Base-by-base conservation (phyloP, 2,888 invertebrate genomes). In the Phengaris alcon region DNA sequence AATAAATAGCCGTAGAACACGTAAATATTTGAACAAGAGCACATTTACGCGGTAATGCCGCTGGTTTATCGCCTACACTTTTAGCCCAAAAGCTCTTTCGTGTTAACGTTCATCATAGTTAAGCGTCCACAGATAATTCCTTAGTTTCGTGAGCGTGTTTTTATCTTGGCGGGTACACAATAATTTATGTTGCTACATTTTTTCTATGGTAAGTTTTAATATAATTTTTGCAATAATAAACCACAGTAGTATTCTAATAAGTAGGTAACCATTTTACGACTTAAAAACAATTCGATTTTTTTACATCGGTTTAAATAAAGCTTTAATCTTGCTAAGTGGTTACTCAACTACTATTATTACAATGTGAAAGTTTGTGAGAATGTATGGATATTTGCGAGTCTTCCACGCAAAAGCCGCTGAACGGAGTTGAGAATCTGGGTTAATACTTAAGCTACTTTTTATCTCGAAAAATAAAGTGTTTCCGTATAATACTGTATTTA, bases 31-130 rank as follows among this genome's bases (percentile, higher is more conserved):
- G 54, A 75, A 57, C 70, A 70, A 59, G 48, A 75, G 75, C 75
- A 59, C 75, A 68, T 48, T 57, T 54, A 35, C 75, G 46, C 70
- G 70, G 57, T 55, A 75, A 75, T 77, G 64, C 72, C 44, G 76
- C 64, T 59, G 64, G 76, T 35, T 74, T 76, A 77, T 76, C 74
- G 64, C 73, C 75, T 74, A 75, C 74, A 77, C 76, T 77, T 73
- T 77, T 75, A 77, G 75, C 75, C 76, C 75, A 72, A 77, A 77
- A 78, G 78, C 78, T 76, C 78, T 77, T 74, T 73, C 64, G 64
- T 76, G 77, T 77, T 77, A 76, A 77, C 77, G 76, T 77, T 75
- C 74, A 75, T 77, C 77, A 76, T 77, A 78, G 75, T 77, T 76
- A 77, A 75, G 75, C 64, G 74, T 52, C 52, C 72, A 48, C n/a